A percentile compares a stretch with the other conserved stretches of the same genome.
phyloP scores from a whole-genome alignment of 2,797 vertebrate genomes.

The Carapus acus region DNA sequence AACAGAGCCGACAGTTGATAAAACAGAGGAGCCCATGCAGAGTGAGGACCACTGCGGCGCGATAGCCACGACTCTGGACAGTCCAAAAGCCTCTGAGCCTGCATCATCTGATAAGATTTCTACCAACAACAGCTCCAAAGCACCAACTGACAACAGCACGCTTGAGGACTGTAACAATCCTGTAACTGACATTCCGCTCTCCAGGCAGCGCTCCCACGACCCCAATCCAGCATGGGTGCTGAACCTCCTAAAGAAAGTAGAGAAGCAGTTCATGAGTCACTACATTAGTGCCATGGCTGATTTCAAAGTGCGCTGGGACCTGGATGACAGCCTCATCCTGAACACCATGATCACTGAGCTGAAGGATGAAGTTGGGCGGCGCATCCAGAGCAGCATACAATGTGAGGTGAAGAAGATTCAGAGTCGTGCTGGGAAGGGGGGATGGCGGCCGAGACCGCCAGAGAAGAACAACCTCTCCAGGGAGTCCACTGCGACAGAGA shows the following conservation, averaged over 20 bases:
- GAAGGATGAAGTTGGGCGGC: slow-evolving; percentile 75
- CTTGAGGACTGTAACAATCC: slow-evolving; percentile 49
- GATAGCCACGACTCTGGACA: slow-evolving; percentile 35
- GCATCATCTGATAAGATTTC: slow-evolving; percentile 55
- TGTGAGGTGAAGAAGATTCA: slow-evolving; percentile 79
- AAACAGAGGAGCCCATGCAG: slow-evolving; percentile 22
- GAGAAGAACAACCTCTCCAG: slow-evolving; percentile 35
- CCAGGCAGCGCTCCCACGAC: slow-evolving; percentile 55
- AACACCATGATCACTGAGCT: slow-evolving; percentile 82
- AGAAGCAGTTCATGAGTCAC: slow-evolving; percentile 84
- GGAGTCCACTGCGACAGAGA: slow-evolving; percentile 72
- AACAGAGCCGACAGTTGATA: slow-evolving; percentile 3
- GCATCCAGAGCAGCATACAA: slow-evolving; percentile 78
- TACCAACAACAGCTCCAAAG: slow-evolving; percentile 54
- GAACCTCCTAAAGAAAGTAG: slow-evolving; percentile 78
- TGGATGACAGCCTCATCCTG: slow-evolving; percentile 72
- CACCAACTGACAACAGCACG: slow-evolving; percentile 53
- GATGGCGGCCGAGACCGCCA: slow-evolving; percentile 53
- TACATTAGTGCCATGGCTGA: slow-evolving; percentile 76
- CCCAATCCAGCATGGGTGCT: slow-evolving; percentile 81
- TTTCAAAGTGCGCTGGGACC: slow-evolving; percentile 83
- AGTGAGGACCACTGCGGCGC: slow-evolving; percentile 32
- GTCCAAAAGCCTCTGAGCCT: slow-evolving; percentile 48
- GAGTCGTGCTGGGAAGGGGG: slow-evolving; percentile 49
- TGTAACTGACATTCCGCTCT: slow-evolving; percentile 13